Percentiles rank a stretch among this genome's conserved stretches.
Evolutionary conservation across 2,113 vertebrate species (phyloP).

Genomic region (Cavia aperea): DNA sequence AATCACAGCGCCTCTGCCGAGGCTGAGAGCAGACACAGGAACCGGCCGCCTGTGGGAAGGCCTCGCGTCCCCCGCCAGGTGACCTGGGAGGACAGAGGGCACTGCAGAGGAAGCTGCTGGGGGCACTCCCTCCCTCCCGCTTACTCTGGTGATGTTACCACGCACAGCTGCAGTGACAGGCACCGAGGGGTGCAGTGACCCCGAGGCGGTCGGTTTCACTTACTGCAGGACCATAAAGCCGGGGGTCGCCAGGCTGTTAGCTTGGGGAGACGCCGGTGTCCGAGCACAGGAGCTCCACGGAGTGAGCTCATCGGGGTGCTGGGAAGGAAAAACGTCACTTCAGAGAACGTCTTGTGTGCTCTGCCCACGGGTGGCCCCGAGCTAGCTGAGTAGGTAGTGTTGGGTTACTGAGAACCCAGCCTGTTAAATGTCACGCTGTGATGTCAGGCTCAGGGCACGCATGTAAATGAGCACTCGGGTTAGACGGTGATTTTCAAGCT

Average conservation of each 20-base stretch:
- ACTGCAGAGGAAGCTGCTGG: neutral
- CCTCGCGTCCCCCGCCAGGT: neutral
- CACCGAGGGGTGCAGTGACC: accelerated
- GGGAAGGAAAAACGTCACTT: conserved; percentile 30
- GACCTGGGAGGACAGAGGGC: neutral
- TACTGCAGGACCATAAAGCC: neutral
- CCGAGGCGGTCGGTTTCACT: neutral
- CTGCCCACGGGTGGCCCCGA: conserved; percentile 26
- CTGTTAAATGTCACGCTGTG: conserved; percentile 20
- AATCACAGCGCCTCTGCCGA: neutral
- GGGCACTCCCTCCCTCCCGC: neutral
- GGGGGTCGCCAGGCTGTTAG: neutral
- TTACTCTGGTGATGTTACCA: neutral
- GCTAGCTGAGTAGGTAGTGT: neutral
- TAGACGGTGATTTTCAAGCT: neutral
- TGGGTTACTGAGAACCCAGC: neutral
- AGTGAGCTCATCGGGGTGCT: conserved; percentile 25
- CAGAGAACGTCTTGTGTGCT: neutral
- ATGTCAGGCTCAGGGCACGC: accelerated
- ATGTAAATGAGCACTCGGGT: neutral
- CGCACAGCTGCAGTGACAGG: neutral
- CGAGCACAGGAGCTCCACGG: neutral
- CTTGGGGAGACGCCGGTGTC: neutral
- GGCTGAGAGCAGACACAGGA: no score
- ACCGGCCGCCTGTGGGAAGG: neutral